Conservation (phyloP, 2,797 vertebrate genomes). For the Eupleurogrammus muticus region DNA sequence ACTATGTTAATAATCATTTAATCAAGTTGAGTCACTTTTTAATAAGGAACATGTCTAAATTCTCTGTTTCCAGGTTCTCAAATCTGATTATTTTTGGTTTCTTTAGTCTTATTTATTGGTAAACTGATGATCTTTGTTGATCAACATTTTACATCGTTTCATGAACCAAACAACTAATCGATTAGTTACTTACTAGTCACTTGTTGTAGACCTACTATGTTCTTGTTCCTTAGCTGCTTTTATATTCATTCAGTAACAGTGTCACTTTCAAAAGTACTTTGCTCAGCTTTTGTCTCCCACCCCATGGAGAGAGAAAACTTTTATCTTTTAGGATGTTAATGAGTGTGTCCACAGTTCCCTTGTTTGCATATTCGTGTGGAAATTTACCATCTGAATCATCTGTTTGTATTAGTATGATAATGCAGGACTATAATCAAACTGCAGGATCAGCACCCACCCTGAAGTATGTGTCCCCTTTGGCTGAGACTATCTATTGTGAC, state of each 20-base stretch:
- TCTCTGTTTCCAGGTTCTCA: too few species aligned
- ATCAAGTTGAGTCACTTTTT: too few species aligned
- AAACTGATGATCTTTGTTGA: too few species aligned
- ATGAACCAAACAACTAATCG: too few species aligned
- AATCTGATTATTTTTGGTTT: too few species aligned
- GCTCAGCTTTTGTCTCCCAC: background rate
- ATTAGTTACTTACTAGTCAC: too few species aligned
- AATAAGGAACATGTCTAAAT: too few species aligned
- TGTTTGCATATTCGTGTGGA: constrained; percentile 10
- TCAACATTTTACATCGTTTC: too few species aligned
- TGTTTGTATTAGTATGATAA: constrained; percentile 19
- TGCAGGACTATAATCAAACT: background rate
- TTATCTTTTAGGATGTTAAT: background rate
- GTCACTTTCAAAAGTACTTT: background rate
- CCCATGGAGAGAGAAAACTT: background rate
- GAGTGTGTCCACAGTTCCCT: constrained; percentile 5
- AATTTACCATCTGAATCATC: constrained; percentile 2
- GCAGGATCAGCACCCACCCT: constrained; percentile 1
- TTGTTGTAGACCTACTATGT: too few species aligned
- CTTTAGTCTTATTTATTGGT: too few species aligned
- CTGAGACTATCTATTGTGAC: background rate
- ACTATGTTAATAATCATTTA: too few species aligned
- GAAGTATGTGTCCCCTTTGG: constrained; percentile 1
- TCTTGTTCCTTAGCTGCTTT: too few species aligned
- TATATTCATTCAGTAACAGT: background rate